Conservation (phyloP, 2,888 invertebrate species). For the Carabus problematicus region DNA sequence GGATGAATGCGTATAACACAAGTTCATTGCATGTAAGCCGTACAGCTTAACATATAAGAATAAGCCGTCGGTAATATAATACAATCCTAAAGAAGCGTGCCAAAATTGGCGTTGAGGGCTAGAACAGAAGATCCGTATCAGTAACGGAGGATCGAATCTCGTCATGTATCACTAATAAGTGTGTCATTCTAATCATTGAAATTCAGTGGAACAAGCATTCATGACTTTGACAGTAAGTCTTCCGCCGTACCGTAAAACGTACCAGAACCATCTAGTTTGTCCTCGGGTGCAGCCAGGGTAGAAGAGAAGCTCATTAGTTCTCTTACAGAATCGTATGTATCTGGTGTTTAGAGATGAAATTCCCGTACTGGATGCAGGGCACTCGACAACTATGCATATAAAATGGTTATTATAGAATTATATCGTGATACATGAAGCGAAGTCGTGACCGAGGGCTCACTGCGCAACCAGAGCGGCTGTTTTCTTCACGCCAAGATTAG, state of each 20-base stretch:
- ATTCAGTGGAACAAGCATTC: constrained; percentile 15
- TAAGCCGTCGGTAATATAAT: too few species aligned
- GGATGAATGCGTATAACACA: too few species aligned
- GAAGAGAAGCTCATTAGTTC: constrained; percentile 12
- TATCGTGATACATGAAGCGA: constrained; percentile 40
- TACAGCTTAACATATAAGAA: too few species aligned
- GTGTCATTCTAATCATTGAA: constrained; percentile 6
- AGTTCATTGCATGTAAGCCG: too few species aligned
- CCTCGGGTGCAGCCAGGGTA: constrained; percentile 1
- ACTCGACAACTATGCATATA: constrained; percentile 39
- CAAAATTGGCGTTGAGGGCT: too few species aligned
- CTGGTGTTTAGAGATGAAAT: background rate
- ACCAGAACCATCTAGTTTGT: background rate
- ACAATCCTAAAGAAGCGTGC: too few species aligned
- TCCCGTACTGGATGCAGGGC: background rate
- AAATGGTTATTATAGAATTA: constrained; percentile 40
- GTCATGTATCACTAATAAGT: background rate
- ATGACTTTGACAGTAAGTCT: background rate
- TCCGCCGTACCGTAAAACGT: background rate
- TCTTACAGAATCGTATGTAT: background rate
- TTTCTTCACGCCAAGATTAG: constrained; percentile 29
- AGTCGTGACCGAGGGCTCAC: constrained; percentile 34
- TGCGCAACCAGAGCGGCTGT: constrained; percentile 18
- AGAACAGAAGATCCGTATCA: too few species aligned
- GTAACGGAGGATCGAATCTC: too few species aligned